Evolutionary conservation across 1,140 invertebrate genomes (phyloP).

Genomic region (Asbolus verrucosus): DNA sequence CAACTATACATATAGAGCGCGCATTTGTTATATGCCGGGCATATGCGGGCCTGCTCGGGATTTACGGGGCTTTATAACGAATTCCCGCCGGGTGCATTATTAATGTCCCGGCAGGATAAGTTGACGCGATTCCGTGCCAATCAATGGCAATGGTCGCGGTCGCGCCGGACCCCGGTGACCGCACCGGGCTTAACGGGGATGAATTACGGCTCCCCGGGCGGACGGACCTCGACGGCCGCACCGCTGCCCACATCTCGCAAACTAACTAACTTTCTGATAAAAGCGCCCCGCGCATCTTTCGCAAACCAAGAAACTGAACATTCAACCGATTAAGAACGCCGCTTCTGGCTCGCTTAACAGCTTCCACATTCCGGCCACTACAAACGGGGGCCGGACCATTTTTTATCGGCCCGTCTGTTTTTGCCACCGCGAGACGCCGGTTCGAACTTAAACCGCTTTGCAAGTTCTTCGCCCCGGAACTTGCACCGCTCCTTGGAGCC

Average conservation of each 20-base stretch:
- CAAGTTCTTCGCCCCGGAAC: too few species aligned
- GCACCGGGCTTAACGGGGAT: conserved; percentile 61
- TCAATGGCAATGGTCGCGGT: conserved; percentile 60
- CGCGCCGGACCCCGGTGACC: conserved; percentile 53
- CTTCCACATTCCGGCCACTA: not conserved
- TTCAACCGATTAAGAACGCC: conserved; percentile 14
- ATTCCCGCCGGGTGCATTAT: conserved; percentile 61
- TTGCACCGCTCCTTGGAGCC: too few species aligned
- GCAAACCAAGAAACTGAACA: not conserved
- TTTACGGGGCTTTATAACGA: conserved; percentile 59
- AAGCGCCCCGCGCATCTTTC: conserved; percentile 11
- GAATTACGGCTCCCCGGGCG: conserved; percentile 60
- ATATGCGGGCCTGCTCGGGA: conserved; percentile 15
- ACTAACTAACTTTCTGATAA: conserved; percentile 36
- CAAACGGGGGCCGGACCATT: not conserved
- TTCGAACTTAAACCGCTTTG: not conserved
- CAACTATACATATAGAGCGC: not conserved
- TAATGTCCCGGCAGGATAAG: conserved; percentile 61
- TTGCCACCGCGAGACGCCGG: not conserved
- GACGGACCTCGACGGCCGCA: conserved; percentile 4
- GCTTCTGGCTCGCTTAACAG: not conserved
- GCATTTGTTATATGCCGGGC: conserved; percentile 29
- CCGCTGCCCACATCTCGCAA: conserved; percentile 36
- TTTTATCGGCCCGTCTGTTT: not conserved
- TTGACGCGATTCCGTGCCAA: conserved; percentile 63